A percentile compares a stretch with the other conserved stretches of the same genome.
Conservation (phyloP, 2,888 invertebrate genomes). For the Cephus pulcher region DNA sequence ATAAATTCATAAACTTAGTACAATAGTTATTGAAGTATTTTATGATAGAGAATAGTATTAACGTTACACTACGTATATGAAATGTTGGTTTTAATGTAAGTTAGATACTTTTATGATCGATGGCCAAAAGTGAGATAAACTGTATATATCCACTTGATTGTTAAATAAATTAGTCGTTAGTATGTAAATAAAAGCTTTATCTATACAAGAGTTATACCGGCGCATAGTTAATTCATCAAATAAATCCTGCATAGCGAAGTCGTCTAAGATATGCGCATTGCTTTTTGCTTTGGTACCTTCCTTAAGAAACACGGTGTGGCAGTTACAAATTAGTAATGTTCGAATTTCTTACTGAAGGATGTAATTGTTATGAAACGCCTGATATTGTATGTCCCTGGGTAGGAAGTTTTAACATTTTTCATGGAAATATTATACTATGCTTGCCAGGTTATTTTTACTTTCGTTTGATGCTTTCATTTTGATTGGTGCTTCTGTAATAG, state of each 20-base stretch:
- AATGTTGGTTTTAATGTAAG: slow-evolving; percentile 36
- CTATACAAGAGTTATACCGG: slow-evolving; percentile 33
- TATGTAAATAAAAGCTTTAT: slow-evolving; percentile 63
- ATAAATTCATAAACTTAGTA: slow-evolving; percentile 4
- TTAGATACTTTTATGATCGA: slow-evolving; percentile 56
- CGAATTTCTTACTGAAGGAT: background rate
- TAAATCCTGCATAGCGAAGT: slow-evolving; percentile 4
- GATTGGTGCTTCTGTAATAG: background rate
- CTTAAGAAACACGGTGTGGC: background rate
- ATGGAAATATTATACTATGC: background rate
- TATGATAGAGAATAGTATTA: slow-evolving; percentile 32
- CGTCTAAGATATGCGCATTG: background rate
- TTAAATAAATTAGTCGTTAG: slow-evolving; percentile 58
- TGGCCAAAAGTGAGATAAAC: slow-evolving; percentile 56
- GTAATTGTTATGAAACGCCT: background rate
- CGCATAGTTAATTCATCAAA: slow-evolving; percentile 18
- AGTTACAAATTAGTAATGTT: background rate
- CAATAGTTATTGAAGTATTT: slow-evolving; percentile 39
- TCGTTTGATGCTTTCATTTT: background rate
- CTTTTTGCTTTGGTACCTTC: background rate
- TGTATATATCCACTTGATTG: slow-evolving; percentile 61
- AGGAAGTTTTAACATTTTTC: background rate
- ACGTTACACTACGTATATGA: slow-evolving; percentile 19
- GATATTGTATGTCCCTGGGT: background rate
- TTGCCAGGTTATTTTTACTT: background rate